These are phyloP conservation scores for Passer domesticus DNA, from an alignment of 2,113 vertebrate genomes.

Conservation along the genomic window DNA sequence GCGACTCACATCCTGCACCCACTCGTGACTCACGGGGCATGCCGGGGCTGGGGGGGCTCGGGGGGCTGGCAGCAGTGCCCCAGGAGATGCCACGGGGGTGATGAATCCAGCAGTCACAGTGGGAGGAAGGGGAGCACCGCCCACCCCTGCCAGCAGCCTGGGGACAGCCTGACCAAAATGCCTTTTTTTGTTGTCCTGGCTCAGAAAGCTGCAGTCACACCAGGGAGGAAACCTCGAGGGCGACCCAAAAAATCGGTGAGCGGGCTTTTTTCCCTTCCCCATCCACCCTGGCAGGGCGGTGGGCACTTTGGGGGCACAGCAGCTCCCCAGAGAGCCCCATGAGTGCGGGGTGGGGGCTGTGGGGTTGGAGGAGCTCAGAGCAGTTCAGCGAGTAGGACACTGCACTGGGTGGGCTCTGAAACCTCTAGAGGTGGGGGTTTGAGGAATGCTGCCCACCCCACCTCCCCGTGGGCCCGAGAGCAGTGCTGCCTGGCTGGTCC, in stretches of 20 bases:
- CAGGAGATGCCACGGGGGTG: background rate
- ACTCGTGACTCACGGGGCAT: conserved; percentile 63
- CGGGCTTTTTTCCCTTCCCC: background rate
- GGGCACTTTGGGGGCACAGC: background rate
- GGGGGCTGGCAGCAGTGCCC: background rate
- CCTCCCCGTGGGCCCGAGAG: background rate
- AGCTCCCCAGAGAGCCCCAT: background rate
- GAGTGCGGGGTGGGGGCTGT: rapidly evolving
- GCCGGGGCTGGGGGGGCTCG: background rate
- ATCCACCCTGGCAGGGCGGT: background rate
- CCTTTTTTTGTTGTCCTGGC: background rate
- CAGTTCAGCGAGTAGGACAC: rapidly evolving
- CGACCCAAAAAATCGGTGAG: conserved; percentile 94
- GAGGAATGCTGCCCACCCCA: background rate
- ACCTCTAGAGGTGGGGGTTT: rapidly evolving
- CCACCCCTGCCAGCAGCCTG: background rate
- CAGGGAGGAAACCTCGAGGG: conserved; percentile 88
- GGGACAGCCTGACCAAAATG: background rate
- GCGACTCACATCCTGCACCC: conserved; percentile 72
- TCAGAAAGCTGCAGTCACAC: conserved; percentile 86
- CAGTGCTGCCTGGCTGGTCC: background rate
- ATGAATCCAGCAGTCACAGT: background rate
- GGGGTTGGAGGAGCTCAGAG: background rate
- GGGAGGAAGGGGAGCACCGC: background rate
- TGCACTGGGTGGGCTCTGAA: rapidly evolving